phyloP scores from a whole-genome alignment of 1,140 invertebrate species.

The Mercenaria mercenaria region DNA sequence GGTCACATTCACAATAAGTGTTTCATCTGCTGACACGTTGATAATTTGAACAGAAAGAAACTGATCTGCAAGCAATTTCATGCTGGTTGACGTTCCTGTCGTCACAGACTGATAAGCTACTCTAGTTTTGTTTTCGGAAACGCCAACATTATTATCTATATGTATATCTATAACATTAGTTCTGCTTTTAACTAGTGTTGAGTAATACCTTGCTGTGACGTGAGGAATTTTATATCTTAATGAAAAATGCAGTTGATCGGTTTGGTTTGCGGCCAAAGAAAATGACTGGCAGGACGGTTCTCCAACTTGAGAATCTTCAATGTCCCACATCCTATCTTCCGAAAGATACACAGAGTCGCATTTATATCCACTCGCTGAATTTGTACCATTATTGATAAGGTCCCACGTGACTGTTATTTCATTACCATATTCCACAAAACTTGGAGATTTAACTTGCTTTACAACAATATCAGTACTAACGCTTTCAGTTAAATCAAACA shows the following conservation, averaged over 20 bases:
- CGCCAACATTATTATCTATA: conserved; percentile 24
- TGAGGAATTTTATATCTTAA: background rate
- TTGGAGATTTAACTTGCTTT: background rate
- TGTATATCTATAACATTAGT: conserved; percentile 30
- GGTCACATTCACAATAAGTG: conserved; percentile 9
- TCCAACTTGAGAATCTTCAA: conserved; percentile 4
- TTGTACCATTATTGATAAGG: conserved; percentile 22
- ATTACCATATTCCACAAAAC: background rate
- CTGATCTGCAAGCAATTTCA: background rate
- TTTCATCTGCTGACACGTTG: background rate
- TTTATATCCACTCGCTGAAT: background rate
- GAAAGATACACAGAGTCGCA: conserved; percentile 48
- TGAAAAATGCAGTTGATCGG: background rate
- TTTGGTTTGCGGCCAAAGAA: background rate
- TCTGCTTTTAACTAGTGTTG: conserved; percentile 21
- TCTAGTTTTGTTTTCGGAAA: background rate
- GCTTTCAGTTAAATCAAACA: background rate
- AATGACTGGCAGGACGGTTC: background rate
- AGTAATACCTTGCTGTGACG: background rate
- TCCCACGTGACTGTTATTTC: background rate
- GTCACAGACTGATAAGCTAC: background rate
- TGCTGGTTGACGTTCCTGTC: background rate
- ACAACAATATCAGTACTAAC: conserved; percentile 17
- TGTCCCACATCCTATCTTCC: conserved; percentile 5
- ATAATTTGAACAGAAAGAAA: background rate